Conservation (phyloP, 2,797 vertebrate species). For the Apogon talboti region DNA sequence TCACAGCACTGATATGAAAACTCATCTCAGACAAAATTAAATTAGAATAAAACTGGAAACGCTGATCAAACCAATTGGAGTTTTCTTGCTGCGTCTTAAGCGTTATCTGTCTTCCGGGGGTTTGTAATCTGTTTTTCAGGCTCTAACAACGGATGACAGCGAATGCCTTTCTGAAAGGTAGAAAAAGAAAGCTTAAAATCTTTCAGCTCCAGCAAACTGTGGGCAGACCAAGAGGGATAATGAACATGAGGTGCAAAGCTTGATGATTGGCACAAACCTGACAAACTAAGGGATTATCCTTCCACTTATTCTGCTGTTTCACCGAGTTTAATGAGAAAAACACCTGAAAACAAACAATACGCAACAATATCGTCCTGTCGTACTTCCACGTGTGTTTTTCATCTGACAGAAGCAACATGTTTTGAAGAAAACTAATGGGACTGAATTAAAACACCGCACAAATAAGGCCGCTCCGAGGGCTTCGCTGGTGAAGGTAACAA, state of each 20-base stretch:
- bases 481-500: slow-evolving; percentile 55
- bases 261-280: slow-evolving; percentile 9
- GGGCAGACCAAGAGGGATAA: slow-evolving; percentile 1
- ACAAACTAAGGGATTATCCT: slow-evolving; percentile 13
- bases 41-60: not conserved
- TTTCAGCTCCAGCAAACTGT: not conserved
- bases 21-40: not conserved
- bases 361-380: not conserved
- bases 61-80: not conserved
- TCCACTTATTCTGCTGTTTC: slow-evolving; percentile 12
- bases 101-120: not conserved
- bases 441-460: slow-evolving; percentile 36
- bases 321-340: not conserved
- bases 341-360: not conserved
- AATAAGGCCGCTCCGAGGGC: slow-evolving; percentile 21
- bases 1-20: slow-evolving; percentile 9
- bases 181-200: not conserved
- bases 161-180: not conserved
- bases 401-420: slow-evolving; percentile 10
- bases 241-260: not conserved
- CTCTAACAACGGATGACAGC: not conserved
- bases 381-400: slow-evolving; percentile 1
- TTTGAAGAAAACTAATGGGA: slow-evolving; percentile 40
- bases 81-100: not conserved
- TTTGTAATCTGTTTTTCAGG: not conserved